Evolutionary conservation across 2,888 invertebrate species (phyloP).

Genomic region (Hypolimnas misippus): DNA sequence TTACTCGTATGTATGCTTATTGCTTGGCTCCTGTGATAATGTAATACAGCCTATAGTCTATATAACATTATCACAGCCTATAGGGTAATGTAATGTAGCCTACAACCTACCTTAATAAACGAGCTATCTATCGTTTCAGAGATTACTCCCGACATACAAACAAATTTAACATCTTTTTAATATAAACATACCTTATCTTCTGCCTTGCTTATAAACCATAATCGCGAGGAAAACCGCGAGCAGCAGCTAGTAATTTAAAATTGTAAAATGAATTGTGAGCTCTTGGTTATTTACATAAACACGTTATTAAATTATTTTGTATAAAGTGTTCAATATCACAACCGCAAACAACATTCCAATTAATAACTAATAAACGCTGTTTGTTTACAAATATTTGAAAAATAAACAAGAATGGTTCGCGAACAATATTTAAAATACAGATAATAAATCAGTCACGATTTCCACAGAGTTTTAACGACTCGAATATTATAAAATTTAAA

Average conservation of each 20-base stretch:
- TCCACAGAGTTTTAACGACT: background rate
- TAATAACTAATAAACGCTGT: background rate
- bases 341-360: background rate
- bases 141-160: no score
- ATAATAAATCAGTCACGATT: background rate
- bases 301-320: background rate
- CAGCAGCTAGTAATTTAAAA: background rate
- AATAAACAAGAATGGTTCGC: background rate
- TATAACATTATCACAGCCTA: no score
- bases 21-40: no score
- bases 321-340: background rate
- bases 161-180: no score
- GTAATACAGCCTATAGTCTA: no score
- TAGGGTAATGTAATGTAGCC: no score
- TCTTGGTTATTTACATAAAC: background rate
- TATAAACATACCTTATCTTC: no score
- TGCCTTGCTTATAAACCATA: no score
- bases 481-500: background rate
- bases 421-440: background rate
- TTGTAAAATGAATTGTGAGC: background rate
- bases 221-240: no score
- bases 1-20: no score
- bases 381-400: conserved; percentile 3
- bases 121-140: no score
- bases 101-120: no score